Evolutionary conservation across 2,888 invertebrate genomes (phyloP).

Genomic region (Amblyteles armatorius): DNA sequence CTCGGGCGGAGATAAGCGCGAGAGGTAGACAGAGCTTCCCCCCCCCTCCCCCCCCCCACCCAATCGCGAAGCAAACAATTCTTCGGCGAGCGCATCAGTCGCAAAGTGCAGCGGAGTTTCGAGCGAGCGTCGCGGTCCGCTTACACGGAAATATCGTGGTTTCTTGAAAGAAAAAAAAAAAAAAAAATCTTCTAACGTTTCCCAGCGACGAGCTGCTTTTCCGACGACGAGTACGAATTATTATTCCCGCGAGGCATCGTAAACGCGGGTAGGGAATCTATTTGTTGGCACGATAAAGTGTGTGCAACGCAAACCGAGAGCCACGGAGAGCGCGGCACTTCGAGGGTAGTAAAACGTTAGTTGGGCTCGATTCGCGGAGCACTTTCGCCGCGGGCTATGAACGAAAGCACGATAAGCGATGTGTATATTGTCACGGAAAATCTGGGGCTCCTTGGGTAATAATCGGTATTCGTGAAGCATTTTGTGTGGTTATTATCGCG

Average conservation of each 20-base stretch:
- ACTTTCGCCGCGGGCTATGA: neutral
- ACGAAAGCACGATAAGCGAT: neutral
- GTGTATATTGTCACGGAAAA: neutral
- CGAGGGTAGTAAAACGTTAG: constrained; percentile 29
- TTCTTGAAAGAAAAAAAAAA: neutral
- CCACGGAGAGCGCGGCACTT: neutral
- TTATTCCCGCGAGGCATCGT: constrained; percentile 66
- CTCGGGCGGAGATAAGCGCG: constrained; percentile 49
- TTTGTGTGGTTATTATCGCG: neutral
- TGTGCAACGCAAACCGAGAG: neutral
- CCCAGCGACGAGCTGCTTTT: constrained; percentile 38
- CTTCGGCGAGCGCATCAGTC: constrained; percentile 21
- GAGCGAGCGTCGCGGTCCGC: constrained; percentile 21
- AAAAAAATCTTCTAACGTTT: constrained; percentile 21
- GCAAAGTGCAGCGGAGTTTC: neutral
- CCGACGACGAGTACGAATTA: constrained; percentile 49
- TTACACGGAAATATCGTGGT: constrained; percentile 9
- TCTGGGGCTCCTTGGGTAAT: neutral
- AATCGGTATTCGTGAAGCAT: neutral
- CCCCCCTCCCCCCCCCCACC: no score
- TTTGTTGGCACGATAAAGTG: constrained; percentile 50
- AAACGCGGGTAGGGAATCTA: constrained; percentile 64
- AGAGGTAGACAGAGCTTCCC: constrained; percentile 24
- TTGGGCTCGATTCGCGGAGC: constrained; percentile 12
- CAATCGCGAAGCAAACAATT: constrained; percentile 34